Evolutionary conservation across 2,888 invertebrate species (phyloP).

Genomic region (Heliconius erato): DNA sequence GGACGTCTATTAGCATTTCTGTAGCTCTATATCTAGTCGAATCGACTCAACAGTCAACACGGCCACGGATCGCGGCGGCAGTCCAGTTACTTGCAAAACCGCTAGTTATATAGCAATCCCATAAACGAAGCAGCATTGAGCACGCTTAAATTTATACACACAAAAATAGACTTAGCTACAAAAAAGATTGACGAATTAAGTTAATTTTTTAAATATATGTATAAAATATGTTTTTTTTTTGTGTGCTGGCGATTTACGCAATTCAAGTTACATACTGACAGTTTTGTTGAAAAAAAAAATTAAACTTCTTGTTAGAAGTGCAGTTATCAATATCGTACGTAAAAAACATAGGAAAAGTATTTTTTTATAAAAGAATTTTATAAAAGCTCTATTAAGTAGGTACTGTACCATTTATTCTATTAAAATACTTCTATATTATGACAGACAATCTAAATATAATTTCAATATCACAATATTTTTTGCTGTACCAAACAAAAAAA

Average conservation of each 20-base stretch:
- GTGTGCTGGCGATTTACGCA: not conserved
- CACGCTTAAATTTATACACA: slow-evolving; percentile 53
- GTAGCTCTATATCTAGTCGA: slow-evolving; percentile 60
- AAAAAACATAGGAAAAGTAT: not conserved
- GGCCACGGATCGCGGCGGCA: slow-evolving; percentile 70
- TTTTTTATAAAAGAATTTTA: too few species aligned
- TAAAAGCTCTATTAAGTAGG: too few species aligned
- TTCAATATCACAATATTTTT: not conserved
- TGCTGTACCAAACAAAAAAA: not conserved
- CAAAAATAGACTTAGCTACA: not conserved
- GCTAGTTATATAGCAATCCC: slow-evolving; percentile 81
- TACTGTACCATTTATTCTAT: not conserved
- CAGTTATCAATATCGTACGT: not conserved
- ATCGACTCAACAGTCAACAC: slow-evolving; percentile 60
- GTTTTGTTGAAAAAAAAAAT: too few species aligned
- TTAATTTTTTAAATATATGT: not conserved
- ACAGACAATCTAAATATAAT: not conserved
- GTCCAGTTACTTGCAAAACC: slow-evolving; percentile 84
- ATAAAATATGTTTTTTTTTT: not conserved
- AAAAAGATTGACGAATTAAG: not conserved
- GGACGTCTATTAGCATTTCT: slow-evolving; percentile 54
- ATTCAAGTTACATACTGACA: not conserved
- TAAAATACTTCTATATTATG: not conserved
- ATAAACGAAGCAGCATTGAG: slow-evolving; percentile 70
- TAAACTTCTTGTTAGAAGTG: not conserved